Evolutionary conservation across 2,888 invertebrate species (phyloP), one percentile per base, ranked within the genome.

Genomic region (Conus canariensis): DNA sequence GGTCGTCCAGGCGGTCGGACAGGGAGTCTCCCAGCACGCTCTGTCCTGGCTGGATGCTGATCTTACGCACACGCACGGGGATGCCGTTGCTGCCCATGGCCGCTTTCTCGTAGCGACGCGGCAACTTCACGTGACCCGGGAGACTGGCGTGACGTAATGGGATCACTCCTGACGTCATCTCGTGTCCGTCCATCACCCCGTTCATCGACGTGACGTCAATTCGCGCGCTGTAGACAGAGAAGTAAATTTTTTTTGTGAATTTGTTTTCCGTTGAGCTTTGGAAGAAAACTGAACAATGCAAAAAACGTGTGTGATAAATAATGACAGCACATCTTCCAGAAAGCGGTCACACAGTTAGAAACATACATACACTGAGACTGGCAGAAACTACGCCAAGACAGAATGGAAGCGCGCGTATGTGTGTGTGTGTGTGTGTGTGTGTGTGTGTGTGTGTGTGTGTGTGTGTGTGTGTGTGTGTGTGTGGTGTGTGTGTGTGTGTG

Each of bases 121-220:
- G 95, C 88, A 95, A 91, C 85, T 93, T 93, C 30, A 95, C 92
- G 82, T 91, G 91, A 16, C 94, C 94, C 0, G 94, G 94, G 19
- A 94, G 90, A 90, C 93, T 92, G 82, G 94, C 91, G 90, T 94
- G 93, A 58, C 94, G 91, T 56, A 94, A 91, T 5, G 94, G 94
- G 59, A 94, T 93, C 56, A 93, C 92, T 16, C 93, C 45, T 60
- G 91, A 92, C 85, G 93, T 93, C 94, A 94, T 94, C 45, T 90
- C 91, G 9, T 85, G 70, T 70, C 7, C 70, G 70, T 19, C 56
- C 82, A 58, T 56, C 22, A 56, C 58, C 19, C 82, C 82, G 82
- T 83, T 83, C 82, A 83, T 56, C 19, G 82, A 1, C 8, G 8
- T 60, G 86, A 30, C 86, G 86, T 64, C 86, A 86, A 86, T 59